Evolutionary conservation across 2,113 vertebrate genomes (phyloP).

Genomic region (Rhizomys pruinosus): DNA sequence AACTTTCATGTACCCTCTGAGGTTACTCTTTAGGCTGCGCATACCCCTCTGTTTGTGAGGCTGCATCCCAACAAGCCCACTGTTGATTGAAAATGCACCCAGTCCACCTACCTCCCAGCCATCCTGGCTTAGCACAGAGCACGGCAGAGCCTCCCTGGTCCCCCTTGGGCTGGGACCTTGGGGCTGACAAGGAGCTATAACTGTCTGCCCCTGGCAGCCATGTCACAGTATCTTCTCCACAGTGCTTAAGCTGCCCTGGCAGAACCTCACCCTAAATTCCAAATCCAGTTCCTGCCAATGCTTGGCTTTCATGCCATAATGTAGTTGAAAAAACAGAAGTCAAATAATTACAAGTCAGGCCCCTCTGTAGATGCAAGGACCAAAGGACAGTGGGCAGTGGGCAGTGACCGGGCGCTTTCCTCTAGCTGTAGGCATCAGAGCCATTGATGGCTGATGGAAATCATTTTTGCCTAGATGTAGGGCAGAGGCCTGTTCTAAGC

Average conservation of each 20-base stretch:
- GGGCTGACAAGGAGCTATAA: neutral
- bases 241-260: neutral
- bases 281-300: neutral
- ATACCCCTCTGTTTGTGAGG: no score
- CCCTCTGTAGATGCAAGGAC: neutral
- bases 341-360: neutral
- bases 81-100: neutral
- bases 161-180: no score
- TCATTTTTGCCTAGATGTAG: neutral
- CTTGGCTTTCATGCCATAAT: neutral
- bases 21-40: neutral
- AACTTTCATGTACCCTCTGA: neutral
- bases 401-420: neutral
- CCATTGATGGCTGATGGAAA: no score
- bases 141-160: neutral
- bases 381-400: neutral
- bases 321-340: neutral
- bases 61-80: neutral
- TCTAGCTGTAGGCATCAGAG: neutral
- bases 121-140: neutral
- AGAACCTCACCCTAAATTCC: neutral
- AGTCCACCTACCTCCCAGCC: neutral
- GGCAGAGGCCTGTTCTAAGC: no score
- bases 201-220: no score
- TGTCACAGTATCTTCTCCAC: neutral